Evolutionary conservation across 2,797 vertebrate species (phyloP), one percentile per base, ranked within the genome.

Genomic region (Oceanodroma leucorhoa): DNA sequence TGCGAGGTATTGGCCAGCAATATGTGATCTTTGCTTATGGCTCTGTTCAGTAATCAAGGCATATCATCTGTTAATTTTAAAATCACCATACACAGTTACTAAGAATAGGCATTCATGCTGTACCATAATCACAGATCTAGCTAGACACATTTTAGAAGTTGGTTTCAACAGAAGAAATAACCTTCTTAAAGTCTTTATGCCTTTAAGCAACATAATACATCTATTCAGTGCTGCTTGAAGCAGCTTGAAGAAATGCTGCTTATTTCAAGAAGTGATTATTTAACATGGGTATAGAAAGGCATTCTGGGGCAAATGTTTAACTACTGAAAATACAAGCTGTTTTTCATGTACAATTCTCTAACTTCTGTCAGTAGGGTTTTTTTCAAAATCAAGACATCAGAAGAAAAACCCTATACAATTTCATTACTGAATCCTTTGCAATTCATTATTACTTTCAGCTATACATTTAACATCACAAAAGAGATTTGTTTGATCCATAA

Each of bases 321-420:
- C 73, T 95, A 14, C 46, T 86, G 45, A 90, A 93, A 93, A 90
- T 77, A 90, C 46, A 23, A 80, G 60, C 86, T 90, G 38, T 43
- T 79, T 91, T 84, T 57, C 5, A 11, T 60, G 64, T 64, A 51
- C 60, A 88, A 66, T 92, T 88, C 71, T 77, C 41, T 43, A 94
- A 88, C 87, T 96, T 95, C 91, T 88, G 46, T 26, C 55, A 5
- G 11, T 45, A 64, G n/a, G 88, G 67, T 64, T 60, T 54, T 54
- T 95, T 93, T 15, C 43, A 87, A 97, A 97, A 98, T 94, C 94
- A 82, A 97, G 93, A n/a, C 90, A 90, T 6, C 61, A 79, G 75
- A 86, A 94, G 93, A 96, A 93, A 94, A 94, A 51, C 58, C 89
- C 34, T 82, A 14, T 50, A 32, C 71, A 24, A 27, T 94, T 77